Evolutionary conservation across 1,140 invertebrate species (phyloP), one percentile per base, ranked within the genome.

Genomic region (Mercenaria mercenaria): DNA sequence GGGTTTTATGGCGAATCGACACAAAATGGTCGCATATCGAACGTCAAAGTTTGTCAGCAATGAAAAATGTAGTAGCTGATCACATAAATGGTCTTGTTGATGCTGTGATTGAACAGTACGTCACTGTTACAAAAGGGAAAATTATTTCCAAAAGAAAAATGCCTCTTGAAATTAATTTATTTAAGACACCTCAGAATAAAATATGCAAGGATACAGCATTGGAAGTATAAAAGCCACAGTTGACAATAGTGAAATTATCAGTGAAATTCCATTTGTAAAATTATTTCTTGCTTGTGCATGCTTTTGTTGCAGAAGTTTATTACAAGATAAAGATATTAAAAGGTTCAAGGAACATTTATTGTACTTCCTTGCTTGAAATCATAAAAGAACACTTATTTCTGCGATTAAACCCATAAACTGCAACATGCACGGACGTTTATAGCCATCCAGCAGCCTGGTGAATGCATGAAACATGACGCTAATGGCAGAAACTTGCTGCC

Each of bases 391-490:
- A 52, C 43, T 52, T 79, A 79, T 79, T 79, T 50, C 23, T 20
- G n/a, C 11, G 47, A 79, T 79, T 34, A 79, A 79, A 79, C n/a
- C 41, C 26, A 79, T 79, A 79, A 79, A 79, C 41, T 79, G 76
- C 76, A 52, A 79, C 76, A 50, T 72, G 76, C n/a, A 50, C 23
- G 41, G 76, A 52, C 34, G 20, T 79, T 76, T 79, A 79, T 50
- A 34, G 76, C 76, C 10, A 23, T 18, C 23, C n/a, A 34, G 76
- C 41, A 50, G 41, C 43, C 32, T 26, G 26, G 47, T 3, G 50
- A 56, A 52, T 79, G 41, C n/a, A 29, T 1, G 76, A 41, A 50
- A 79, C 76, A 52, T 52, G 76, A 79, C 23, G 29, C 47, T 79
- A 47, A 79, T 79, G 76, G 43, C 13, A 15, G 41, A 79, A 79